phyloP scores from a whole-genome alignment of 2,888 invertebrate genomes.

The Ectobius pallidus region DNA sequence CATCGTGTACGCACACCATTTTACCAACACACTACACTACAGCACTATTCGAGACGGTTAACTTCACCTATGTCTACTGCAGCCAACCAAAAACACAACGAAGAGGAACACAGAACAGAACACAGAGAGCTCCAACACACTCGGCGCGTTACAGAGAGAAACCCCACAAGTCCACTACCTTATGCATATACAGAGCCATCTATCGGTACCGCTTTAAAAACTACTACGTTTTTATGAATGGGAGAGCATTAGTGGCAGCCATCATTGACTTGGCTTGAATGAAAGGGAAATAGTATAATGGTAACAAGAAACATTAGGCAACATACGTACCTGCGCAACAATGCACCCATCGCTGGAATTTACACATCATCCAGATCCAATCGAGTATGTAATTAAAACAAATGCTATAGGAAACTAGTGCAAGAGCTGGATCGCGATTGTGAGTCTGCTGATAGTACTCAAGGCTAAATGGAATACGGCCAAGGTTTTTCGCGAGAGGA shows the following conservation, averaged over 20 bases:
- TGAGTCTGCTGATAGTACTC: not conserved
- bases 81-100: no score
- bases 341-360: not conserved
- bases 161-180: no score
- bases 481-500: conserved; percentile 19
- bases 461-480: conserved; percentile 24
- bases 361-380: not conserved
- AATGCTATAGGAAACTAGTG: not conserved
- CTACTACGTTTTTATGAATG: conserved; percentile 46
- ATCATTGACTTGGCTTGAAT: conserved; percentile 42
- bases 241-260: conserved; percentile 41
- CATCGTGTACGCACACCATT: not conserved
- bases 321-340: not conserved
- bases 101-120: no score
- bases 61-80: no score
- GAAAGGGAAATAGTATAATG: conserved; percentile 37
- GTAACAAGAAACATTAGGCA: conserved; percentile 40
- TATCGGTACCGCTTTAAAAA: conserved; percentile 41
- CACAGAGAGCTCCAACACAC: no score
- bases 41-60: not conserved
- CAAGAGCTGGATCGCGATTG: not conserved
- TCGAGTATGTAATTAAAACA: not conserved
- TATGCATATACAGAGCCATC: conserved; percentile 41
- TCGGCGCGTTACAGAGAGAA: conserved; percentile 14
- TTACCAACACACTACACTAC: not conserved